Evolutionary conservation across 2,113 vertebrate genomes (phyloP).

Genomic region (Thoracochromis brauschi): DNA sequence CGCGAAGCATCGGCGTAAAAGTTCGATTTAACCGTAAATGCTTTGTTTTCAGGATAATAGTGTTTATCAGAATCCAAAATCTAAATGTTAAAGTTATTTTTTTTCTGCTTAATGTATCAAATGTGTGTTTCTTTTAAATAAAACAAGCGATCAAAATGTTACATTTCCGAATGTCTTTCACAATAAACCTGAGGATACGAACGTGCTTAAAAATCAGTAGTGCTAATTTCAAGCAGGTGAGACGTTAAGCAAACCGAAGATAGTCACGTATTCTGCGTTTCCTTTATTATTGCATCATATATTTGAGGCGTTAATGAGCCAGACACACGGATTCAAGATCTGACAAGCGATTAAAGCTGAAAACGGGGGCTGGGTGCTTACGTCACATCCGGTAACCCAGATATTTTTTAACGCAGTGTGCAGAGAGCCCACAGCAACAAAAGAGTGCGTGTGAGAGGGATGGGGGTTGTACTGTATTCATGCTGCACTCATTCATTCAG

Average conservation of each 20-base stretch:
- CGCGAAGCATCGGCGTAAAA: neutral
- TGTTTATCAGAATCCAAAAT: neutral
- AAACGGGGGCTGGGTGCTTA: neutral
- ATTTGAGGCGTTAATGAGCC: neutral
- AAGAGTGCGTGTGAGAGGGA: neutral
- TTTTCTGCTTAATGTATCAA: neutral
- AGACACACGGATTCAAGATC: neutral
- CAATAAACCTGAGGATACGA: neutral
- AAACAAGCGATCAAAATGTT: neutral
- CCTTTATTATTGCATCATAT: neutral
- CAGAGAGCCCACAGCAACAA: constrained; percentile 26
- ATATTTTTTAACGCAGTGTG: neutral
- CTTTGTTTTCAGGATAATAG: neutral
- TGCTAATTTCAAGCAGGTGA: fast-evolving
- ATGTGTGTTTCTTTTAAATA: fast-evolving
- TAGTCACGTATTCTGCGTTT: fast-evolving
- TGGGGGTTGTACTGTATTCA: neutral
- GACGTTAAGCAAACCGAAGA: neutral
- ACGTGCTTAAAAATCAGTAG: fast-evolving
- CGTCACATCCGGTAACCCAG: constrained; percentile 60
- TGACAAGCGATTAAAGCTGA: neutral
- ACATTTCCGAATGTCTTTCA: neutral
- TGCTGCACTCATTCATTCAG: constrained; percentile 13
- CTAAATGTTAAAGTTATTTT: neutral
- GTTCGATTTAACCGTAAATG: neutral